phyloP scores from a whole-genome alignment of 1,140 invertebrate species.

The Apis laboriosa region DNA sequence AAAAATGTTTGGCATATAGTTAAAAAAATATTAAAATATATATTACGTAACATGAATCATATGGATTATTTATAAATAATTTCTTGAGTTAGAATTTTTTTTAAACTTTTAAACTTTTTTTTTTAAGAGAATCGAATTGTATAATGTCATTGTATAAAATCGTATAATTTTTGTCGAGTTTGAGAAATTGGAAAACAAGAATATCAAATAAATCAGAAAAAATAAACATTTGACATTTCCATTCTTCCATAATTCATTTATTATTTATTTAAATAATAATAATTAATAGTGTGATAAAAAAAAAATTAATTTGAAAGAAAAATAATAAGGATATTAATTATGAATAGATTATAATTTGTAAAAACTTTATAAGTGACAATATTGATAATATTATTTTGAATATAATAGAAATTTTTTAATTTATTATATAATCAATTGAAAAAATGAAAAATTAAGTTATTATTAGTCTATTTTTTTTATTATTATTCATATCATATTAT shows the following conservation, averaged over 20 bases:
- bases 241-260: background rate
- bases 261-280: too few relatives aligned
- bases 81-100: too few relatives aligned
- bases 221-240: background rate
- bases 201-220: background rate
- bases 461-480: too few relatives aligned
- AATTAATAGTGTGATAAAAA: background rate
- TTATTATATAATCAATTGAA: too few relatives aligned
- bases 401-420: too few relatives aligned
- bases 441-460: too few relatives aligned
- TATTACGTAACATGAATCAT: background rate
- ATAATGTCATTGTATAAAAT: background rate
- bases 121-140: background rate
- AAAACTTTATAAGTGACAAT: background rate
- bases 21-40: background rate
- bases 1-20: too few relatives aligned
- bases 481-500: too few relatives aligned
- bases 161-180: background rate
- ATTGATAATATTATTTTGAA: background rate
- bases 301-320: background rate
- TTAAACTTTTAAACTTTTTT: too few relatives aligned
- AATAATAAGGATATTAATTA: too few relatives aligned
- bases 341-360: background rate
- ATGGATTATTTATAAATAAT: background rate
- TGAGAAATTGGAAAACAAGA: background rate